Percentiles rank a stretch among this genome's conserved stretches.
Conservation (phyloP, 2,888 invertebrate genomes). For the Enchytraeus crypticus region DNA sequence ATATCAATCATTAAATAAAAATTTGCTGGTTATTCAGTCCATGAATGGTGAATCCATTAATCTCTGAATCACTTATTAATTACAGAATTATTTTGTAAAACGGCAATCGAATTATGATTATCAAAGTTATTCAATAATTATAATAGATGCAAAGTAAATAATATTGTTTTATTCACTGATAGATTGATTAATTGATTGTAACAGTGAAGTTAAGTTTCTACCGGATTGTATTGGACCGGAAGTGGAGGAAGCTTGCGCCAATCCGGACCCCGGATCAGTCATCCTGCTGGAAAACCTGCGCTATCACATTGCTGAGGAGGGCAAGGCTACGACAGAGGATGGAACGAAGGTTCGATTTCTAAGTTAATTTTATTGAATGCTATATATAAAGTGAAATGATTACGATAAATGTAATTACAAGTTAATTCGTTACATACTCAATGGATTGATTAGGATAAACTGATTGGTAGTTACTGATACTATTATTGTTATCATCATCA, state of each 20-base stretch:
- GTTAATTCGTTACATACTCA: no score
- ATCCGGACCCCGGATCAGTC: conserved; percentile 78
- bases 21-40: background rate
- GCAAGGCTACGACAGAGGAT: conserved; percentile 80
- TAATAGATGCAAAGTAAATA: no score
- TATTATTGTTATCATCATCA: no score
- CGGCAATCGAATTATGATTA: background rate
- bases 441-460: no score
- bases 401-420: no score
- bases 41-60: background rate
- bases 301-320: conserved; percentile 95
- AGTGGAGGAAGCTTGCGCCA: conserved; percentile 79
- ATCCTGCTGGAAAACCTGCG: conserved; percentile 91
- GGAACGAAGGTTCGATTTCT: conserved; percentile 75
- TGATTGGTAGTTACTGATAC: no score
- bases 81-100: background rate
- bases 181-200: background rate
- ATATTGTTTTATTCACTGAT: background rate
- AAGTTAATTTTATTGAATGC: no score
- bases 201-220: conserved; percentile 57
- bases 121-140: no score
- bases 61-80: background rate
- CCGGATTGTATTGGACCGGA: conserved; percentile 85
- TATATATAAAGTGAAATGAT: no score
- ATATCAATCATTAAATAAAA: no score